phyloP scores from a whole-genome alignment of 2,797 vertebrate species.

The Syngnathus acus region DNA sequence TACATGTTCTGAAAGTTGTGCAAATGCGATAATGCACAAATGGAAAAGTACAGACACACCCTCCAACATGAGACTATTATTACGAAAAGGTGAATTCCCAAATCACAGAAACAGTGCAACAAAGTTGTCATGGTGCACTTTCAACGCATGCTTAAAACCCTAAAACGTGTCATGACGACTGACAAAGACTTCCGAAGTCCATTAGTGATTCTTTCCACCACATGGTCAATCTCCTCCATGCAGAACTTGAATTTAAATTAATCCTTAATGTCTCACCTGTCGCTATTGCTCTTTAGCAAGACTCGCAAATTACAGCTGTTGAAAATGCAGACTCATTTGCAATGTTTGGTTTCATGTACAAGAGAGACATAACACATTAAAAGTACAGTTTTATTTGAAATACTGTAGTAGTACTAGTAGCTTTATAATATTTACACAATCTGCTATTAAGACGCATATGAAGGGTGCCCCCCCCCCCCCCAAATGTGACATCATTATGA shows the following conservation, averaged over 20 bases:
- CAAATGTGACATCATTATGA: too few relatives aligned
- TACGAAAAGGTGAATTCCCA: neutral
- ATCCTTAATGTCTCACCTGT: neutral
- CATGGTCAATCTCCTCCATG: neutral
- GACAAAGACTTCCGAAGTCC: neutral
- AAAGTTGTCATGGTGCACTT: neutral
- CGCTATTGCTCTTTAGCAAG: neutral
- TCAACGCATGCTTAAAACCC: too few relatives aligned
- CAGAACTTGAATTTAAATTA: neutral
- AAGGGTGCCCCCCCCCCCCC: too few relatives aligned
- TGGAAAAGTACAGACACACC: too few relatives aligned
- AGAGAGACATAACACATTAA: neutral
- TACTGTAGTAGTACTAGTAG: neutral
- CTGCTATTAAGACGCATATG: neutral
- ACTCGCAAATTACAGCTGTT: too few relatives aligned
- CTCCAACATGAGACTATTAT: neutral
- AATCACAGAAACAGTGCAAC: neutral
- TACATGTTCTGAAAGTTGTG: too few relatives aligned
- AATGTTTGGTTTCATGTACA: too few relatives aligned
- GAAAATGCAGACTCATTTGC: too few relatives aligned
- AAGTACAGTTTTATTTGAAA: neutral
- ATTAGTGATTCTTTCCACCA: neutral
- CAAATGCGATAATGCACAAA: too few relatives aligned
- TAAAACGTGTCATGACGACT: neutral
- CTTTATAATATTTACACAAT: too few relatives aligned